Evolutionary conservation across 2,113 vertebrate genomes (phyloP).

Genomic region (Himantopus leucocephalus): DNA sequence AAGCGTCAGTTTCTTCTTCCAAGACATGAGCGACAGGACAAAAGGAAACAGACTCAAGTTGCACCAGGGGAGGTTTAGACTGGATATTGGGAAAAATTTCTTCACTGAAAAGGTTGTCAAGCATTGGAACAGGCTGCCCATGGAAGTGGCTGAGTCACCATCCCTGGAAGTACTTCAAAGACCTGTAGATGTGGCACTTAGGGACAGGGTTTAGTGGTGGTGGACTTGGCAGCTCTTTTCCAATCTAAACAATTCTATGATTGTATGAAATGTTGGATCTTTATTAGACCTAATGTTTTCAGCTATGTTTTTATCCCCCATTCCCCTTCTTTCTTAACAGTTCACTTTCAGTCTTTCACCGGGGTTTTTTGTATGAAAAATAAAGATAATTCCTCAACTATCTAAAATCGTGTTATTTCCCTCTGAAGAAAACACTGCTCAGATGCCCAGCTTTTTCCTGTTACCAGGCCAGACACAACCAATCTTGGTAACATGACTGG

Average conservation of each 20-base stretch:
- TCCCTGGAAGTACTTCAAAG: background rate
- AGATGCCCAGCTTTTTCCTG: background rate
- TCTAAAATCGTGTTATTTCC: background rate
- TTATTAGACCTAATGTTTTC: background rate
- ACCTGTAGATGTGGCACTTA: background rate
- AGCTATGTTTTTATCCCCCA: background rate
- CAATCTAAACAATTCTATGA: background rate
- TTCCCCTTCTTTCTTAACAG: background rate
- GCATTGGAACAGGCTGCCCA: background rate
- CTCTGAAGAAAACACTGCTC: background rate
- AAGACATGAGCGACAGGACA: background rate
- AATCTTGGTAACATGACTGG: background rate
- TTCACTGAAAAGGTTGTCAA: background rate
- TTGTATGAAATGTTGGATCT: background rate
- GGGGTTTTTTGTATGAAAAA: background rate
- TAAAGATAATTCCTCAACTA: background rate
- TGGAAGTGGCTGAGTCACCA: background rate
- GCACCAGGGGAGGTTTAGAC: background rate
- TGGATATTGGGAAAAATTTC: background rate
- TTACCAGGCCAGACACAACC: background rate
- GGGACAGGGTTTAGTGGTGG: background rate
- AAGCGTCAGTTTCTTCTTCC: background rate
- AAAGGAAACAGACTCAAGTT: background rate
- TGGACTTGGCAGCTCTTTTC: background rate
- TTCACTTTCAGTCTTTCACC: background rate